phyloP scores from a whole-genome alignment of 2,113 vertebrate species.

The Phylloscopus whistleri region DNA sequence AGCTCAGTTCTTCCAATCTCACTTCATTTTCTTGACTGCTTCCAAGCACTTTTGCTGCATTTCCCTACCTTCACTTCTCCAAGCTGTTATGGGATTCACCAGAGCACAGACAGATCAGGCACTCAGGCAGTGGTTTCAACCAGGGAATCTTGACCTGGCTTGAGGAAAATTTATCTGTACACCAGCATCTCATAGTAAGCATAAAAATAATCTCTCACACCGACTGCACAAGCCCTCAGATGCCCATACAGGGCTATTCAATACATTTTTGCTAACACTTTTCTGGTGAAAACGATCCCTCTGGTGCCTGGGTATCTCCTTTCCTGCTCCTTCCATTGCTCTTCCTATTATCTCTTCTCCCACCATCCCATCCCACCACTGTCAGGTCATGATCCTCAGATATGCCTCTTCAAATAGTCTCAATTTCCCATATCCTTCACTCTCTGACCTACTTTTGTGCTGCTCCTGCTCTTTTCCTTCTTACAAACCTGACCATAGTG shows the following conservation, averaged over 20 bases:
- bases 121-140: not conserved
- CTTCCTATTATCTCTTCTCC: not conserved
- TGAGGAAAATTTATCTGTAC: not conserved
- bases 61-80: not conserved
- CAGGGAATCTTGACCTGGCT: not conserved
- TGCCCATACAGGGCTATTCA: not conserved
- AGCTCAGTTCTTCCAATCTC: not conserved
- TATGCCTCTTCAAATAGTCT: not conserved
- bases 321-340: not conserved
- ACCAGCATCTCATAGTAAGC: not conserved
- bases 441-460: not conserved
- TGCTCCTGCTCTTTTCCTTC: not conserved
- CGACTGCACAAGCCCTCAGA: not conserved
- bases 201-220: not conserved
- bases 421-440: not conserved
- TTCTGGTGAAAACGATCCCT: not conserved
- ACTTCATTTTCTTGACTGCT: not conserved
- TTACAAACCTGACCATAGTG: accelerated
- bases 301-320: not conserved
- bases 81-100: not conserved
- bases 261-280: not conserved
- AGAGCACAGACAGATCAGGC: not conserved
- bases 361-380: not conserved
- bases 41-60: not conserved
- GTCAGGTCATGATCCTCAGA: not conserved